These are phyloP conservation scores for Vireo altiloquus DNA, from an alignment of 2,113 vertebrate species.

Conservation along the genomic window DNA sequence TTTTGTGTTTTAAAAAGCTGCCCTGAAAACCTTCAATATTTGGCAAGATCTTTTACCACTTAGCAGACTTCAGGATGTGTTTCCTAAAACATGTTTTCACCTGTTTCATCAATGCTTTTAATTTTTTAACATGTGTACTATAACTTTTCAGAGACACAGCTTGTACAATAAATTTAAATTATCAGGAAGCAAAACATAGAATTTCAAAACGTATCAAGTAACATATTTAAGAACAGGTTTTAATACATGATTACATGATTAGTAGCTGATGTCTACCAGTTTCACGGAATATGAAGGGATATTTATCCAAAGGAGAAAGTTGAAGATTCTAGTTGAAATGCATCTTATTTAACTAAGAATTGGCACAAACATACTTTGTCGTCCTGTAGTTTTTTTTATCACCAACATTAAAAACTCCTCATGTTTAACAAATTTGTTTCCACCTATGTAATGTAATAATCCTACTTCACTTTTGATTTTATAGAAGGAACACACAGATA, in stretches of 20 bases:
- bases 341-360: conserved; percentile 4
- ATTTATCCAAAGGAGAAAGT: background rate
- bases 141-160: background rate
- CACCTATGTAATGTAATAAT: background rate
- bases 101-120: background rate
- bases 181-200: background rate
- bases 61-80: background rate
- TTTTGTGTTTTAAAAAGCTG: background rate
- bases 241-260: background rate
- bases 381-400: background rate
- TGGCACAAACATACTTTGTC: background rate
- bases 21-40: background rate
- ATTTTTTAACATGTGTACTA: background rate
- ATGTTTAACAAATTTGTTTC: conserved; percentile 52
- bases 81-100: conserved; percentile 2
- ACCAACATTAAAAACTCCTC: background rate
- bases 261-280: background rate
- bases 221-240: background rate
- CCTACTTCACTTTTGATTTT: conserved; percentile 39
- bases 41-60: background rate
- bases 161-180: background rate
- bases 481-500: conserved; percentile 16
- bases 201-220: background rate
- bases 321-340: background rate
- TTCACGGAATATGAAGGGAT: background rate